These are phyloP conservation scores for Hucho hucho DNA, from an alignment of 2,113 vertebrate genomes.

Conservation along the genomic window DNA sequence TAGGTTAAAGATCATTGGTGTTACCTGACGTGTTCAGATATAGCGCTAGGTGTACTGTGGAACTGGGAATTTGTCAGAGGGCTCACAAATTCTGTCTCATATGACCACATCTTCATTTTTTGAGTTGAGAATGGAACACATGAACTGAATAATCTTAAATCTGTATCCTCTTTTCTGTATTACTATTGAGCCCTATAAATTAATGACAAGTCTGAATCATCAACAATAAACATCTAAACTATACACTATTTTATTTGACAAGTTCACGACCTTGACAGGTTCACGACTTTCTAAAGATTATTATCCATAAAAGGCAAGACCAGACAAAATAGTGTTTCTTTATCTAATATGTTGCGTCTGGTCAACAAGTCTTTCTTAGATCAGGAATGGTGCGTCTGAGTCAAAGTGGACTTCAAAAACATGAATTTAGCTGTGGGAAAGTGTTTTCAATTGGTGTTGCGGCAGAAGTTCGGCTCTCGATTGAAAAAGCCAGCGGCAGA, in stretches of 20 bases:
- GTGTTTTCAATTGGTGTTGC: conserved; percentile 27
- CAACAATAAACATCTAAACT: too few species aligned
- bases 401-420: conserved; percentile 19
- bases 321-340: not conserved
- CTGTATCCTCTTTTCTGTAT: too few species aligned
- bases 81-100: not conserved
- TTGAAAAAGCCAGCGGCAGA: conserved; percentile 28
- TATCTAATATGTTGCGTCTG: not conserved
- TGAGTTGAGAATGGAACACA: too few species aligned
- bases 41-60: not conserved
- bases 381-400: not conserved
- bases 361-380: not conserved
- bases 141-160: too few species aligned
- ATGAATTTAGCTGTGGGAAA: conserved; percentile 29
- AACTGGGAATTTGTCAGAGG: not conserved
- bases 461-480: conserved; percentile 37
- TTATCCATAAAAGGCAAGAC: too few species aligned
- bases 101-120: too few species aligned
- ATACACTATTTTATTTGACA: not conserved
- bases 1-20: too few species aligned
- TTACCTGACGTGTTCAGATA: not conserved
- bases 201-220: too few species aligned
- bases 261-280: not conserved
- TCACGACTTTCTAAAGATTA: not conserved
- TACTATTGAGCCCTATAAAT: too few species aligned